A percentile compares a stretch with the other conserved stretches of the same genome.
Evolutionary conservation across 2,888 invertebrate species (phyloP).

Genomic region (Chromoteleia sp.): DNA sequence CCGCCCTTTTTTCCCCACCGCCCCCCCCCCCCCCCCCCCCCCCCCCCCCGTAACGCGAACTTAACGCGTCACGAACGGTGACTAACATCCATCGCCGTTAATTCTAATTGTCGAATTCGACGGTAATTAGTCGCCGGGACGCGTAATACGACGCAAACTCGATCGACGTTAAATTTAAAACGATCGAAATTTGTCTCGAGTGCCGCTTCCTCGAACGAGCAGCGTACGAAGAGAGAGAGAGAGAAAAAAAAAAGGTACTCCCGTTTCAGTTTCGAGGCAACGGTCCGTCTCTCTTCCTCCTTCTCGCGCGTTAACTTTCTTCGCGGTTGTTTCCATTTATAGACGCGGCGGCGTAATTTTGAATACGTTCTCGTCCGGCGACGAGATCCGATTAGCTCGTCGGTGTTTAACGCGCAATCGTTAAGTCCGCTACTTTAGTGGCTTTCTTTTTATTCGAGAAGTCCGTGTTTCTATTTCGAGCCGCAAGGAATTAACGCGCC

Average conservation of each 20-base stretch:
- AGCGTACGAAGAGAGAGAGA: no score
- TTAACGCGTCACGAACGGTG: no score
- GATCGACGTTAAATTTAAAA: slow-evolving; percentile 17
- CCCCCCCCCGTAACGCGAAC: no score
- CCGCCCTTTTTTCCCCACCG: no score
- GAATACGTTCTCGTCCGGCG: slow-evolving; percentile 56
- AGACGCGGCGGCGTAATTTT: slow-evolving; percentile 65
- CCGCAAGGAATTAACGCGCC: slow-evolving; percentile 32
- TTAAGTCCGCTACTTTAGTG: slow-evolving; percentile 40
- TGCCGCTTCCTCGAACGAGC: slow-evolving; percentile 11
- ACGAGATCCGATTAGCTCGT: slow-evolving; percentile 53
- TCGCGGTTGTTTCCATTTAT: slow-evolving; percentile 66
- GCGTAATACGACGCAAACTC: no score
- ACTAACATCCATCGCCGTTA: no score
- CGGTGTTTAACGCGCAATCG: slow-evolving; percentile 62
- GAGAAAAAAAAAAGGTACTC: slow-evolving; percentile 51
- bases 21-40: no score
- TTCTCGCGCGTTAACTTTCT: slow-evolving; percentile 29
- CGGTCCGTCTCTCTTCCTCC: slow-evolving; percentile 19
- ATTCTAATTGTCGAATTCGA: no score
- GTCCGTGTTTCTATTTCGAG: slow-evolving; percentile 43
- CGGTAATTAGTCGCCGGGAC: no score
- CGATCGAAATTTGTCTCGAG: slow-evolving; percentile 37
- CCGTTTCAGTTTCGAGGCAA: slow-evolving; percentile 63
- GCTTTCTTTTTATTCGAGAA: slow-evolving; percentile 49